Percentiles rank a stretch among this genome's conserved stretches.
These are phyloP conservation scores for Apamea crenata DNA, from an alignment of 2,888 invertebrate species.

Conservation along the genomic window DNA sequence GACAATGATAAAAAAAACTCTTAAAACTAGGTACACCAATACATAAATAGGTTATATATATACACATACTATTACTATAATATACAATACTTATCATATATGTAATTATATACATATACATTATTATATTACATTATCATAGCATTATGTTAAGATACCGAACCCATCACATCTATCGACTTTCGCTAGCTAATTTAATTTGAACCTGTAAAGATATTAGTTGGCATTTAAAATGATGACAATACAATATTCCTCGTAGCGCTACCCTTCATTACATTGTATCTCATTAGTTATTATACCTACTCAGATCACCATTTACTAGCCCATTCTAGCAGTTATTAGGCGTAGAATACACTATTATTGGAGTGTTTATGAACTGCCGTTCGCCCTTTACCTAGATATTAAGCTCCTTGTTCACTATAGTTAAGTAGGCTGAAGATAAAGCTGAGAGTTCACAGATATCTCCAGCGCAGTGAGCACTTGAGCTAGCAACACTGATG, in stretches of 20 bases:
- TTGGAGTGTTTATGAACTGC: neutral
- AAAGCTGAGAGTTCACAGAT: neutral
- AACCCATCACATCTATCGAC: no score
- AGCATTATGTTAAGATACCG: no score
- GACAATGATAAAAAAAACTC: no score
- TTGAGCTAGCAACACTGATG: neutral
- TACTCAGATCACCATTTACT: neutral
- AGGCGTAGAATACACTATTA: neutral
- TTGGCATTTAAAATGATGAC: neutral
- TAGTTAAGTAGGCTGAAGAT: neutral
- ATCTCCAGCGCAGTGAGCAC: neutral
- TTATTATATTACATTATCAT: no score
- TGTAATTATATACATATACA: no score
- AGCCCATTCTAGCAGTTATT: conserved; percentile 1
- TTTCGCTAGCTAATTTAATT: no score
- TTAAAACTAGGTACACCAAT: no score
- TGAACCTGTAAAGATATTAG: no score
- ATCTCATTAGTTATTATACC: neutral
- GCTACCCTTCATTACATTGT: neutral
- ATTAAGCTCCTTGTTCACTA: neutral
- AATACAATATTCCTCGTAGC: neutral
- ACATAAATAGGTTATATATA: no score
- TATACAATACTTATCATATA: no score
- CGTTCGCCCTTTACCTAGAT: neutral
- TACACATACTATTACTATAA: no score